phyloP scores from a whole-genome alignment of 2,888 invertebrate genomes.

The Drosophila infuscata region DNA sequence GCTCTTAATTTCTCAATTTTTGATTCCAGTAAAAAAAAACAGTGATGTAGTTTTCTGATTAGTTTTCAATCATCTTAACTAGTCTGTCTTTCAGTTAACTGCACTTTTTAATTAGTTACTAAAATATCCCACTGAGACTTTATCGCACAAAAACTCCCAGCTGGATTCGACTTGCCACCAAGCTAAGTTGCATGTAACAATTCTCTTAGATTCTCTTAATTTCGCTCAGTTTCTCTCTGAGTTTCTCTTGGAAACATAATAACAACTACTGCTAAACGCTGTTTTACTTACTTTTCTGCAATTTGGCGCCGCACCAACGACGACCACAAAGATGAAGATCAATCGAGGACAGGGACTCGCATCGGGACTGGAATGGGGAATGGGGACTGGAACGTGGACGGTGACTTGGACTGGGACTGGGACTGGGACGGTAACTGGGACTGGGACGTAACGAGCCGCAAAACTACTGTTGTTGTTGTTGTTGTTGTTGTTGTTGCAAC shows the following conservation, averaged over 20 bases:
- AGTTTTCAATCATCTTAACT: not conserved
- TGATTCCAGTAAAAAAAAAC: not conserved
- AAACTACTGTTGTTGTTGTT: constrained; percentile 68
- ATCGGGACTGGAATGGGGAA: constrained; percentile 4
- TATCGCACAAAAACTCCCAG: not conserved
- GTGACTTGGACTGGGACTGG: constrained; percentile 17
- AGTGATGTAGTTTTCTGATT: not conserved
- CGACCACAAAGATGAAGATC: constrained; percentile 29
- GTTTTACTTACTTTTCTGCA: constrained; percentile 74
- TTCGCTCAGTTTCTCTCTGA: constrained; percentile 13
- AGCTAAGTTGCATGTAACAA: not conserved
- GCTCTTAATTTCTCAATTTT: not conserved
- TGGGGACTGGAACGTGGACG: not conserved
- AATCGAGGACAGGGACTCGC: constrained; percentile 10
- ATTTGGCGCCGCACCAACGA: constrained; percentile 74
- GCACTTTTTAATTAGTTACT: not conserved
- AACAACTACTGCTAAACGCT: constrained; percentile 73
- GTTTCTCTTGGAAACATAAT: constrained; percentile 58
- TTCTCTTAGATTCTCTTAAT: constrained; percentile 17
- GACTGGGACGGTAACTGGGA: constrained; percentile 4
- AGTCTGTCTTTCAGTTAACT: not conserved
- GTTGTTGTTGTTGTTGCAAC: constrained; percentile 28
- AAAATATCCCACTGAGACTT: not conserved
- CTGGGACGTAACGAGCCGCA: constrained; percentile 70
- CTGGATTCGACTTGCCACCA: not conserved